Evolutionary conservation across 2,888 invertebrate species (phyloP), one percentile per base, ranked within the genome.

Genomic region (Tuberolachnus salignus): DNA sequence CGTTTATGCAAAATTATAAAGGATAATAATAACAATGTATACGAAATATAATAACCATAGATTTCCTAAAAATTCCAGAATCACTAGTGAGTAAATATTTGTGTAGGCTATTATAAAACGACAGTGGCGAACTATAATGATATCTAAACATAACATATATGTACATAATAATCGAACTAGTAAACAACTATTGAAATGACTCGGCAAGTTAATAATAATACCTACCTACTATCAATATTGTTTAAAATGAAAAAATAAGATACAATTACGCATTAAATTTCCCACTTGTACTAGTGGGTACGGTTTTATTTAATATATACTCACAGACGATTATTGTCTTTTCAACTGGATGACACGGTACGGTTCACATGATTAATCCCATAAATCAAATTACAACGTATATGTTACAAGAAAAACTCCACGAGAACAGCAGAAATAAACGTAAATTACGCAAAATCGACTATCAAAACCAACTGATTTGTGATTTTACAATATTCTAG

Each of bases 391-490:
- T 19, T 3, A n/a, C 34, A 13, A 72, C 19, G 26, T 14, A 44
- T 44, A 11, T 23, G 44, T n/a, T 19, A 21, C 23, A 44, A 1
- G 4, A 21, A 13, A 59, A 23, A 14, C n/a, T 21, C 13, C 10
- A 13, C 6, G 4, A 69, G 34, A 34, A 49, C 49, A 16, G 10
- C 16, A 21, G 10, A 51, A 34, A 61, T n/a, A 63, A 49, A 34
- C 14, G 34, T 49, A 21, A 34, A 73, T 16, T 63, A 10, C 21
- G 3, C 34, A 16, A 51, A 34, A 71, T 34, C 34, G 6, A 34
- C 34, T 34, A 61, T 34, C 14, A 51, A 49, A 49, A 61, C 61
- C 72, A 73, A 73, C 72, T 73, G 72, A 73, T 72, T 72, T 67
- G 57, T 57, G 70, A 66, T 66, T 66, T 55, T 49, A 49, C 34